Evolutionary conservation across 2,113 vertebrate species (phyloP).

Genomic region (Mobula hypostoma): DNA sequence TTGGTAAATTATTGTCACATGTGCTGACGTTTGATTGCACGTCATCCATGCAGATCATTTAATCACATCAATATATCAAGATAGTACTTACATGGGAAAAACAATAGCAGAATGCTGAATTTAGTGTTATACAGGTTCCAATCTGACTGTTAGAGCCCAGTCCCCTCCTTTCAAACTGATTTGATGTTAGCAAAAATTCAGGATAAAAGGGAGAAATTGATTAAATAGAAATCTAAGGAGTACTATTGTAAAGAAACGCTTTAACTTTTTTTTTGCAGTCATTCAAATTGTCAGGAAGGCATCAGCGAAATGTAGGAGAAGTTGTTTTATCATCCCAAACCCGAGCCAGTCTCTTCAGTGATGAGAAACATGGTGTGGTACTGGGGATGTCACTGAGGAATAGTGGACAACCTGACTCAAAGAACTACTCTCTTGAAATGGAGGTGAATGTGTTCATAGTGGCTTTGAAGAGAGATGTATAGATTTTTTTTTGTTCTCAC

Average conservation of each 20-base stretch:
- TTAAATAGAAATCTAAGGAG: background rate
- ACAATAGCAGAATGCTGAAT: too few species aligned
- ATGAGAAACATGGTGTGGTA: conserved; percentile 41
- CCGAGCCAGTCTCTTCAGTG: conserved; percentile 50
- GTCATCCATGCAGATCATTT: background rate
- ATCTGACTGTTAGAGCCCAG: background rate
- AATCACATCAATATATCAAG: too few species aligned
- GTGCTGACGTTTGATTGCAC: too few species aligned
- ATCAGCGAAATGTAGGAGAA: conserved; percentile 59
- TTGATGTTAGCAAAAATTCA: background rate
- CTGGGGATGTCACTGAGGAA: conserved; percentile 61
- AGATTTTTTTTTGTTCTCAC: background rate
- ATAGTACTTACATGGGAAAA: too few species aligned
- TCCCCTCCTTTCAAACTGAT: background rate
- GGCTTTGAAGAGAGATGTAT: conserved; percentile 39
- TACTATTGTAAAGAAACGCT: background rate
- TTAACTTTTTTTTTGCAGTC: conserved; percentile 47
- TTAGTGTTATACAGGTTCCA: background rate
- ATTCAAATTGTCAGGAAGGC: conserved; percentile 63
- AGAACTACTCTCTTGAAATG: conserved; percentile 64
- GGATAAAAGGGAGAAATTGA: background rate
- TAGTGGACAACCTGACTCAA: conserved; percentile 49
- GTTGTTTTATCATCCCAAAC: conserved; percentile 63
- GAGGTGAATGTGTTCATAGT: conserved; percentile 60
- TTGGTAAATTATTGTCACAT: too few species aligned